phyloP scores from a whole-genome alignment of 2,797 vertebrate genomes.

The Schizopygopsis malacanthus region DNA sequence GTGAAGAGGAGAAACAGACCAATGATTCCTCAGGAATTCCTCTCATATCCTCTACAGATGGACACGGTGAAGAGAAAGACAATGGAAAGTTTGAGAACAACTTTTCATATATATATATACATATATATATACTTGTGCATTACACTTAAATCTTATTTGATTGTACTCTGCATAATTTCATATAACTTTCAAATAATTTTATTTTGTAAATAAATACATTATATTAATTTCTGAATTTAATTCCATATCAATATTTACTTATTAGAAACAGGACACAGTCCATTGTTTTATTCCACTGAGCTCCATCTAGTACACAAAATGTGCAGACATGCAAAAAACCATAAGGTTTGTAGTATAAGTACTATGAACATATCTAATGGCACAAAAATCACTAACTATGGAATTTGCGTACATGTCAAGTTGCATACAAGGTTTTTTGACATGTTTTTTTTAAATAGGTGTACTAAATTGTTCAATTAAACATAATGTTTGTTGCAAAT shows the following conservation, averaged over 20 bases:
- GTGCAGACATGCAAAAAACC: not conserved
- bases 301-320: not conserved
- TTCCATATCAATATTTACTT: not conserved
- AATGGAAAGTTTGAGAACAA: not conserved
- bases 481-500: not conserved
- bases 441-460: not conserved
- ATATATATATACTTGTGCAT: not conserved
- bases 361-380: not conserved
- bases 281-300: not conserved
- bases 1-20: conserved; percentile 28
- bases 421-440: not conserved
- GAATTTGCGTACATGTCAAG: not conserved
- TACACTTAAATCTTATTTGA: not conserved
- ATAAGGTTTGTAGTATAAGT: not conserved
- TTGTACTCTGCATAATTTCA: not conserved
- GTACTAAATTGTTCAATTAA: not conserved
- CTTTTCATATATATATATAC: not conserved
- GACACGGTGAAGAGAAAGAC: not conserved
- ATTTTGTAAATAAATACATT: not conserved
- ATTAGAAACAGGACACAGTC: not conserved
- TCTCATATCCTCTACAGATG: conserved; percentile 41
- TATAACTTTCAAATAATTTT: not conserved
- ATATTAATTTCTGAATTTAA: not conserved
- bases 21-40: conserved; percentile 32
- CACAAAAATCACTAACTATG: not conserved